phyloP scores from a whole-genome alignment of 2,797 vertebrate genomes.

The Arrhamphus sclerolepis region DNA sequence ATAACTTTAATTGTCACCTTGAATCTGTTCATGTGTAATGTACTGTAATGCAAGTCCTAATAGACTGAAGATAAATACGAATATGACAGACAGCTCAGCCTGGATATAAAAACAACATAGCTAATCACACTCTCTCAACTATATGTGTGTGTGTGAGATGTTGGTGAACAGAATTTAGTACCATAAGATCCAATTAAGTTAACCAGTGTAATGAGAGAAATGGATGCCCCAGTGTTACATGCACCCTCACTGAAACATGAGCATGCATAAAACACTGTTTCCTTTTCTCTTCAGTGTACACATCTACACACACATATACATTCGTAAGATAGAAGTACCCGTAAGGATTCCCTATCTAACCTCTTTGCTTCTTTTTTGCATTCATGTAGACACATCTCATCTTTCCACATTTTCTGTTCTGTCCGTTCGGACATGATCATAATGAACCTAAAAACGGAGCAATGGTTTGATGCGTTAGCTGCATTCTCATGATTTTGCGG shows the following conservation, averaged over 20 bases:
- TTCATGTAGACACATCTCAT: slow-evolving; percentile 1
- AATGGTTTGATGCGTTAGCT: slow-evolving; percentile 71
- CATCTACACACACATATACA: slow-evolving; percentile 12
- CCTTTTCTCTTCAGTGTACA: background rate
- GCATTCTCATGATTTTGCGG: slow-evolving; percentile 45
- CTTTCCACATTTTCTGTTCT: slow-evolving; percentile 26
- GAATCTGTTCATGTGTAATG: slow-evolving; percentile 4
- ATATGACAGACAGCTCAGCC: background rate
- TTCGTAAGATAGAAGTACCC: background rate
- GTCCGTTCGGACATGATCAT: slow-evolving; percentile 46
- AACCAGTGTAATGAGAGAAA: too few species aligned
- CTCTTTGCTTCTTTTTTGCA: slow-evolving; percentile 12
- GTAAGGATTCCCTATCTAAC: slow-evolving; percentile 5
- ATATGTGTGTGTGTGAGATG: too few species aligned
- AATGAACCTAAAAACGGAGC: slow-evolving; percentile 64
- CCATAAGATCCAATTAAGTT: too few species aligned
- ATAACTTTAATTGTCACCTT: slow-evolving; percentile 49
- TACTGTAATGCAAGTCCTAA: background rate
- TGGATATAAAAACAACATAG: too few species aligned
- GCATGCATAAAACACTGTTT: too few species aligned
- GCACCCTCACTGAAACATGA: too few species aligned
- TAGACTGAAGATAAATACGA: background rate
- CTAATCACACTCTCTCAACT: too few species aligned
- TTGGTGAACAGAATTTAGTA: too few species aligned
- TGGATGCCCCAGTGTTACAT: too few species aligned